These are phyloP conservation scores for Nyctalus aviator DNA, from an alignment of 2,797 vertebrate species.

Conservation along the genomic window DNA sequence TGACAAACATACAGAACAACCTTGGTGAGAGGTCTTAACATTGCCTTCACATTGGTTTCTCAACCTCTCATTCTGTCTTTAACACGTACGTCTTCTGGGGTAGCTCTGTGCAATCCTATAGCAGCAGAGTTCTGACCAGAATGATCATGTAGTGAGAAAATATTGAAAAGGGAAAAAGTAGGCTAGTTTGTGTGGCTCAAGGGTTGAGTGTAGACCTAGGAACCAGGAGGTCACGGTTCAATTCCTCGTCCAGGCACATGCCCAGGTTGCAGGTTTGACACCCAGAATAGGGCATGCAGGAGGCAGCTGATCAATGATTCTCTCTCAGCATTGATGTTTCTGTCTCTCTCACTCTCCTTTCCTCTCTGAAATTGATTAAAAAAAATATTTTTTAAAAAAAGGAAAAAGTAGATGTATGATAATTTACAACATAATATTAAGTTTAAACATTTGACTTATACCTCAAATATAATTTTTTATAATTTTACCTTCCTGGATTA, in stretches of 20 bases:
- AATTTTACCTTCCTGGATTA: conserved; percentile 30
- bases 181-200: neutral
- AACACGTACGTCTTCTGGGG: too few species aligned
- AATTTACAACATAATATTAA: conserved; percentile 13
- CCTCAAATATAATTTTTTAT: neutral
- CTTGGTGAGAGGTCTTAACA: neutral
- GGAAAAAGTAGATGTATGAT: neutral
- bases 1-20: neutral
- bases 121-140: neutral
- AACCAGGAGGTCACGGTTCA: neutral
- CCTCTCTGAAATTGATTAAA: neutral
- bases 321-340: neutral
- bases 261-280: neutral
- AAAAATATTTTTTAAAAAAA: neutral
- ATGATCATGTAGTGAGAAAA: neutral
- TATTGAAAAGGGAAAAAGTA: neutral
- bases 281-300: too few species aligned
- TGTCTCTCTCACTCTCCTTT: neutral
- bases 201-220: neutral
- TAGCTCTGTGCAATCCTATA: neutral
- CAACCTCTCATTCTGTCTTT: neutral
- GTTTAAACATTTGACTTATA: conserved; percentile 36
- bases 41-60: neutral
- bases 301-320: too few species aligned
- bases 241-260: neutral